Conservation (phyloP, 2,888 invertebrate genomes). For the Trissolcus japonicus region DNA sequence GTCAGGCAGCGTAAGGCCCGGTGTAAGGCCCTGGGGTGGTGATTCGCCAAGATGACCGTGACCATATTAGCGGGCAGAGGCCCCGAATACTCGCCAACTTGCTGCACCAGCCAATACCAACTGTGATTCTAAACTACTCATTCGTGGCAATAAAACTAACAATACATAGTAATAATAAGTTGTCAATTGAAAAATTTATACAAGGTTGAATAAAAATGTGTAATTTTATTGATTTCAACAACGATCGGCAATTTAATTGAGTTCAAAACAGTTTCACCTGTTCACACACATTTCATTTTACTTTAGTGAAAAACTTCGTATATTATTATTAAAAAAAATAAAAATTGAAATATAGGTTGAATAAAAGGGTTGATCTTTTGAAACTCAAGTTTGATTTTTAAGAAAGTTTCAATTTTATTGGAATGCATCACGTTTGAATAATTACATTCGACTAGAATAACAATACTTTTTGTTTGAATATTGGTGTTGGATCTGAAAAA, state of each 20-base stretch:
- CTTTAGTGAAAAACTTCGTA: no score
- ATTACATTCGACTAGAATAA: conserved; percentile 37
- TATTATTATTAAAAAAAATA: no score
- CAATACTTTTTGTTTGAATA: conserved; percentile 19
- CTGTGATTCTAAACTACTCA: conserved; percentile 47
- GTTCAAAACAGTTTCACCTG: neutral
- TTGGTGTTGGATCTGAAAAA: conserved; percentile 12
- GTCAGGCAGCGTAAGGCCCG: conserved; percentile 66
- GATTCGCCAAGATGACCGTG: conserved; percentile 73
- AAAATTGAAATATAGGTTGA: no score
- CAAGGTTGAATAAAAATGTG: conserved; percentile 34
- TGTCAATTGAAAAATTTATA: conserved; percentile 16
- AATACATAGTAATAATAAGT: conserved; percentile 44
- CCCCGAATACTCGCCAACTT: conserved; percentile 64
- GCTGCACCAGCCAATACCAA: conserved; percentile 35
- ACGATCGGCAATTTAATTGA: conserved; percentile 1
- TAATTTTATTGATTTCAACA: conserved; percentile 7
- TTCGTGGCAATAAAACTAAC: conserved; percentile 54
- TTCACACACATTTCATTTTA: neutral
- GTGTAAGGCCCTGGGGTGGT: conserved; percentile 70
- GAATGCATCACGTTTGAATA: conserved; percentile 37
- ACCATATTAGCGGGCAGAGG: conserved; percentile 73
- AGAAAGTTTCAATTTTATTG: conserved; percentile 35
- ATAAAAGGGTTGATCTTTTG: no score
- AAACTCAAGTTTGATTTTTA: conserved; percentile 12